Conservation (phyloP, 92 coral and sea anemone species). For the Epizoanthus rinbou region DNA sequence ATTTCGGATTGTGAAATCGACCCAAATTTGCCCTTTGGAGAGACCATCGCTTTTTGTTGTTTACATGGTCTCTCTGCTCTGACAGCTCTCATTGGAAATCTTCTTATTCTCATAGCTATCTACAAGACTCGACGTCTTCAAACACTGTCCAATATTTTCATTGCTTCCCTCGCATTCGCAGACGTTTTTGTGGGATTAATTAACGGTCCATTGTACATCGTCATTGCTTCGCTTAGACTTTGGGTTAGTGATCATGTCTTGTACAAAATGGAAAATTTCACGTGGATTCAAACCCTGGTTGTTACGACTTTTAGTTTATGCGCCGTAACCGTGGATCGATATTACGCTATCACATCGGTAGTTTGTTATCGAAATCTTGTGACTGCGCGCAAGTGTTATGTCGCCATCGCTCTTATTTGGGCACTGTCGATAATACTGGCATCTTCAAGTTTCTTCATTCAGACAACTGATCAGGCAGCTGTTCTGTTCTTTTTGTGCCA, state of each 20-base stretch:
- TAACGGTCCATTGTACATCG: slow-evolving; percentile 50
- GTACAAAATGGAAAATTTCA: slow-evolving; percentile 49
- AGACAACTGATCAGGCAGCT: not conserved
- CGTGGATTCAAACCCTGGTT: slow-evolving; percentile 54
- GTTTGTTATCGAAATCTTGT: slow-evolving; percentile 30
- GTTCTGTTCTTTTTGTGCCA: slow-evolving; percentile 10
- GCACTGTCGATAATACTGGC: slow-evolving; percentile 34
- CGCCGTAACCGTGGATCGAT: slow-evolving; percentile 53
- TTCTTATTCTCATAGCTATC: slow-evolving; percentile 39
- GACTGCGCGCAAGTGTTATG: slow-evolving; percentile 15
- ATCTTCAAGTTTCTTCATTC: slow-evolving; percentile 24
- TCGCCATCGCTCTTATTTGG: slow-evolving; percentile 32
- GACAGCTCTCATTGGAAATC: slow-evolving; percentile 39
- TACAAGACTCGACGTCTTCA: slow-evolving; percentile 34
- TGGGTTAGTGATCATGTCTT: slow-evolving; percentile 43
- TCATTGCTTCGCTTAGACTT: slow-evolving; percentile 21
- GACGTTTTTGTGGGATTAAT: slow-evolving; percentile 48
- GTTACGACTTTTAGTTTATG: slow-evolving; percentile 48
- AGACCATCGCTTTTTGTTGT: slow-evolving; percentile 36
- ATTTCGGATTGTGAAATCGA: slow-evolving; percentile 26
- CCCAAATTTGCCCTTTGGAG: slow-evolving; percentile 48
- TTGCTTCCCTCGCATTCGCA: slow-evolving; percentile 54
- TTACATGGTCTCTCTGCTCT: slow-evolving; percentile 39
- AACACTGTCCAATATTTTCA: slow-evolving; percentile 48
- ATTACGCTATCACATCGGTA: slow-evolving; percentile 42